Conservation (phyloP, 2,797 vertebrate species). For the Centropyge bicolor region DNA sequence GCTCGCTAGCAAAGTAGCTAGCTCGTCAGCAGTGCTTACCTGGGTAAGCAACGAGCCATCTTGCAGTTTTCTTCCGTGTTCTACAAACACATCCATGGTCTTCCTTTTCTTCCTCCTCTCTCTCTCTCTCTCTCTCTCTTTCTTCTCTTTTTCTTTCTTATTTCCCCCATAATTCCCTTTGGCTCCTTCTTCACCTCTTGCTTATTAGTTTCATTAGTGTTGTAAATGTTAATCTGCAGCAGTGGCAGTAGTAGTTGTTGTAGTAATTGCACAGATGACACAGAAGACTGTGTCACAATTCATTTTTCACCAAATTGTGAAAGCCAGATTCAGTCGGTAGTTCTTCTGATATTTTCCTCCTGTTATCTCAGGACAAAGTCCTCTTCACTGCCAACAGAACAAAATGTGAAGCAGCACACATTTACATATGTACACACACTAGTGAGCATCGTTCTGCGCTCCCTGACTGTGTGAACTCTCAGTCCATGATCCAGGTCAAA, state of each 20-base stretch:
- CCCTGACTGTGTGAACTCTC: constrained; percentile 3
- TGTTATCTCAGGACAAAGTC: constrained; percentile 35
- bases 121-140: background rate
- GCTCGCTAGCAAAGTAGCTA: too few species aligned
- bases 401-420: constrained; percentile 15
- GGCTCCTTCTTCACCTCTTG: background rate
- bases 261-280: background rate
- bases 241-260: background rate
- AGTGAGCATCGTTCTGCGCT: background rate
- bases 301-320: constrained; percentile 1
- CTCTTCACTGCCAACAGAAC: background rate
- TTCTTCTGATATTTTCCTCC: constrained; percentile 17
- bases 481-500: constrained; percentile 40
- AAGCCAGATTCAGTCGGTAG: constrained; percentile 3
- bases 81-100: background rate
- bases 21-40: too few species aligned
- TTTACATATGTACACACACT: background rate
- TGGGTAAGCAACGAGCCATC: too few species aligned
- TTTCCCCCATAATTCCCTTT: background rate
- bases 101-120: background rate
- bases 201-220: background rate
- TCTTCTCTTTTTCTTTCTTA: background rate
- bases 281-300: background rate
- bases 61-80: background rate
- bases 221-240: background rate